Conservation (phyloP, 2,113 vertebrate genomes). For the Colossoma macropomum region DNA sequence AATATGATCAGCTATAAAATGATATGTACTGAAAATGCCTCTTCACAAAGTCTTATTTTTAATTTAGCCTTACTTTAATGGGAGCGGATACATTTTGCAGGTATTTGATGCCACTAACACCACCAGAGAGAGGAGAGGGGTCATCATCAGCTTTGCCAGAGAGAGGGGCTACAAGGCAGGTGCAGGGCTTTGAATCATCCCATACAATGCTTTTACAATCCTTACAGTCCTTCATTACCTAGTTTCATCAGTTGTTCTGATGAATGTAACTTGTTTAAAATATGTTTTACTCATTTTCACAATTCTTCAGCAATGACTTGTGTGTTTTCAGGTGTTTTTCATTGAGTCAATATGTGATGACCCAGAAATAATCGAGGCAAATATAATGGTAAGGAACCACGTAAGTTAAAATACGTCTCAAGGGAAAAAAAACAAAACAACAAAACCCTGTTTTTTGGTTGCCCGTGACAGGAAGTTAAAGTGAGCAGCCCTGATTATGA, state of each 20-base stretch:
- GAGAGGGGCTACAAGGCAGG: conserved; percentile 87
- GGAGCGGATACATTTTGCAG: conserved; percentile 60
- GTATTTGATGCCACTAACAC: conserved; percentile 93
- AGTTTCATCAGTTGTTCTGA: not conserved
- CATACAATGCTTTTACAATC: not conserved
- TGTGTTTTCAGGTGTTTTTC: conserved; percentile 83
- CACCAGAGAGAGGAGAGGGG: conserved; percentile 81
- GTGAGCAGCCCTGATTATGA: conserved; percentile 88
- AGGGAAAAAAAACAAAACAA: not conserved
- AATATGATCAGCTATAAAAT: too few species aligned
- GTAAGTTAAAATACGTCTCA: not conserved
- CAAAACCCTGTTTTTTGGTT: not conserved
- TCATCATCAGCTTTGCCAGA: conserved; percentile 83
- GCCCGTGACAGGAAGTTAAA: conserved; percentile 84
- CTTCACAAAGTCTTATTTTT: too few species aligned
- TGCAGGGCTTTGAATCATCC: conserved; percentile 16
- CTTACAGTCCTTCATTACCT: not conserved
- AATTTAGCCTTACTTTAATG: too few species aligned
- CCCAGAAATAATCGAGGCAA: conserved; percentile 85
- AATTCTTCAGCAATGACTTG: not conserved
- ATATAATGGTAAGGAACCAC: conserved; percentile 81
- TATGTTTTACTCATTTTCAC: not conserved
- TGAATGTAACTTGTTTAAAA: not conserved
- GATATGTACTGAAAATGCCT: too few species aligned
- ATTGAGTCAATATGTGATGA: conserved; percentile 91